Evolutionary conservation across 2,113 vertebrate genomes (phyloP).

Genomic region (Megaceryle maxima): DNA sequence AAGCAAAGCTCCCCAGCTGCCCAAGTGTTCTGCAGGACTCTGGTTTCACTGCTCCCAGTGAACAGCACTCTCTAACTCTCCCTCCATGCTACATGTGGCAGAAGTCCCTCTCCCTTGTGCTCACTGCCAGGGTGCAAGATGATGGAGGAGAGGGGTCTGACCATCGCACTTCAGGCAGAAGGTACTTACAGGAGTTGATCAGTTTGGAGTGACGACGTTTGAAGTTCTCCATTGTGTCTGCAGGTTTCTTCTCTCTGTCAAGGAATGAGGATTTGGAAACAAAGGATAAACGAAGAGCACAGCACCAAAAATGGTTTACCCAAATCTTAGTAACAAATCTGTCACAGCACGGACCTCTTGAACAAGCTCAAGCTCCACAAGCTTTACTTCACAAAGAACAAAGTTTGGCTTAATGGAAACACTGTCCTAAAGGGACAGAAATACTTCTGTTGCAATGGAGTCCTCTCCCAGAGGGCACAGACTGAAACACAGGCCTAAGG

Average conservation of each 20-base stretch:
- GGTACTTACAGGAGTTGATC: constrained; percentile 78
- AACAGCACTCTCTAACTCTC: background rate
- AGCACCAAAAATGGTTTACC: background rate
- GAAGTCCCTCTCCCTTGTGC: background rate
- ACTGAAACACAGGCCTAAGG: background rate
- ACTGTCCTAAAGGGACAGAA: background rate
- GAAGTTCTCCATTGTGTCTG: constrained; percentile 50
- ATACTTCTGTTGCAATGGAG: background rate
- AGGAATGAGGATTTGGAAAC: background rate
- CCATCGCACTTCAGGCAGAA: background rate
- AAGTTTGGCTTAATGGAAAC: background rate
- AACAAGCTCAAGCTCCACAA: background rate
- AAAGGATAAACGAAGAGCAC: background rate
- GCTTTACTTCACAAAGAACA: background rate
- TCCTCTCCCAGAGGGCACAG: background rate
- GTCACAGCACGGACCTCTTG: background rate
- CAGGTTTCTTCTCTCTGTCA: constrained; percentile 74
- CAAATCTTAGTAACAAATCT: background rate
- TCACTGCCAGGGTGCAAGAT: background rate
- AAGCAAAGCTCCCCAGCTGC: background rate
- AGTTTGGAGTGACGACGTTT: constrained; percentile 74
- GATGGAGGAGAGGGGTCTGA: background rate
- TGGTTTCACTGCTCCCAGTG: background rate
- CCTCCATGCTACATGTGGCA: background rate
- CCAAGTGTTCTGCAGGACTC: background rate